These are phyloP conservation scores for Megalonaias nervosa DNA, from an alignment of 1,140 invertebrate genomes.

Conservation along the genomic window DNA sequence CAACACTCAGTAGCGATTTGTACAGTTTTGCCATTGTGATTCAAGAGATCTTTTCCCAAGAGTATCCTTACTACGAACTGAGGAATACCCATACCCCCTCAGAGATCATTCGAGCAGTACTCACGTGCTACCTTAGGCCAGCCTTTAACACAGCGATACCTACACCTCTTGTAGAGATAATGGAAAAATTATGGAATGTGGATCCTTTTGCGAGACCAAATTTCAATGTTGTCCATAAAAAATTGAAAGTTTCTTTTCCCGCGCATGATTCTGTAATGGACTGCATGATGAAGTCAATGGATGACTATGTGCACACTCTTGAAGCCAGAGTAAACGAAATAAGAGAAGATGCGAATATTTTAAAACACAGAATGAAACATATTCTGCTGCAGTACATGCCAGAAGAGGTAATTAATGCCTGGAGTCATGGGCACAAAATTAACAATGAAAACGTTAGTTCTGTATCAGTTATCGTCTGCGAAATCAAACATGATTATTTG, in stretches of 20 bases:
- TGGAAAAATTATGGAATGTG: slow-evolving; percentile 54
- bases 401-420: neutral
- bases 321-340: slow-evolving; percentile 31
- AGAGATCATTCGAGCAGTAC: slow-evolving; percentile 44
- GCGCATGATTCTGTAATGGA: slow-evolving; percentile 47
- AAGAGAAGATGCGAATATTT: neutral
- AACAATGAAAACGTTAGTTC: neutral
- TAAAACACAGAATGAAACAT: neutral
- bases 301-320: slow-evolving; percentile 50
- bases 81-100: slow-evolving; percentile 29
- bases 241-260: slow-evolving; percentile 26
- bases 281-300: slow-evolving; percentile 56
- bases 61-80: slow-evolving; percentile 49
- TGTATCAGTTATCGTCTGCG: neutral
- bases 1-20: slow-evolving; percentile 38
- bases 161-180: slow-evolving; percentile 35
- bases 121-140: slow-evolving; percentile 45
- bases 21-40: slow-evolving; percentile 57
- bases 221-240: slow-evolving; percentile 36
- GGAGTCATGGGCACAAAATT: neutral
- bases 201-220: slow-evolving; percentile 38
- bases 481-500: neutral
- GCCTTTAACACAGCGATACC: slow-evolving; percentile 34
- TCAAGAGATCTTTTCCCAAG: slow-evolving; percentile 52
- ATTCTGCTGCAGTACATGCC: neutral